Evolutionary conservation across 1,140 invertebrate genomes (phyloP).

Genomic region (Drosophila insularis): DNA sequence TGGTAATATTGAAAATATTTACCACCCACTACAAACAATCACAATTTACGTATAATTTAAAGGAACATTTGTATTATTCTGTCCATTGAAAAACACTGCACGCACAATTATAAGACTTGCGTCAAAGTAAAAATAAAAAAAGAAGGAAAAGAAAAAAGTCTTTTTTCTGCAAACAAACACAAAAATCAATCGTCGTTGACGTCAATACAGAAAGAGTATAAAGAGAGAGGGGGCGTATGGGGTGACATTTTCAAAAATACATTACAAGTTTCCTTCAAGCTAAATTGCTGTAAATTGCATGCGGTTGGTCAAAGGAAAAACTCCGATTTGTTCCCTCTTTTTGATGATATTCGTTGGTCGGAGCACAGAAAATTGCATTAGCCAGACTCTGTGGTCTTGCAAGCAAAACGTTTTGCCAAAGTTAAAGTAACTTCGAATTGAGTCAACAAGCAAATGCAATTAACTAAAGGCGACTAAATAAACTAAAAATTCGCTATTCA

Average conservation of each 20-base stretch:
- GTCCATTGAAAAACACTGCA: constrained; percentile 41
- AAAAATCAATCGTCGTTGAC: constrained; percentile 66
- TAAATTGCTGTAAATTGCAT: background rate
- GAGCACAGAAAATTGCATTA: constrained; percentile 7
- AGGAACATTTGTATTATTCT: constrained; percentile 9
- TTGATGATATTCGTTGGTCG: background rate
- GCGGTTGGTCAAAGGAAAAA: background rate
- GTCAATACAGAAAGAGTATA: constrained; percentile 36
- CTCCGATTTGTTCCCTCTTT: background rate
- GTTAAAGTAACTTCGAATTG: constrained; percentile 25
- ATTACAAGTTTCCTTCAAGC: constrained; percentile 25
- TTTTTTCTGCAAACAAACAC: background rate
- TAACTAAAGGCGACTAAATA: constrained; percentile 64
- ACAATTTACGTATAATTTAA: background rate
- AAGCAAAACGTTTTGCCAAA: constrained; percentile 3
- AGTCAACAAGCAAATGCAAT: constrained; percentile 71
- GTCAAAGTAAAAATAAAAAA: background rate
- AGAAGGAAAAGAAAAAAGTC: no score
- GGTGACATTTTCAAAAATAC: constrained; percentile 4
- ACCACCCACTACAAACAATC: constrained; percentile 17
- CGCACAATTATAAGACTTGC: constrained; percentile 10
- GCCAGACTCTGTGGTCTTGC: constrained; percentile 7
- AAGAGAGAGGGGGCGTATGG: background rate
- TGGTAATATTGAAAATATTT: background rate
- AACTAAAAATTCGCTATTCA: constrained; percentile 61